phyloP scores from a whole-genome alignment of 2,797 vertebrate species.

The Cuculus canorus region DNA sequence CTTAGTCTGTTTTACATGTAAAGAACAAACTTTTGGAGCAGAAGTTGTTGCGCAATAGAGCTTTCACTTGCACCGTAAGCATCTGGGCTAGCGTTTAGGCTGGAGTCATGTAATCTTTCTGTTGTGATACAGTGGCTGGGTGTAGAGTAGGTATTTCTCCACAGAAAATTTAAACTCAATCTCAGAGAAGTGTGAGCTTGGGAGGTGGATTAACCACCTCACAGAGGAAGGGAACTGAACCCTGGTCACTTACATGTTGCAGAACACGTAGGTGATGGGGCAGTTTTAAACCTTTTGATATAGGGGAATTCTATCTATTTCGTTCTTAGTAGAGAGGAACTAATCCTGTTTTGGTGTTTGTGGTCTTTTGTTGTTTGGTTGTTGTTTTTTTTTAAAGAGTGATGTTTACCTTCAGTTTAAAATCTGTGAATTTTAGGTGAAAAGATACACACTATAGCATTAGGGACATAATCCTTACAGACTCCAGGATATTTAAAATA shows the following conservation, averaged over 20 bases:
- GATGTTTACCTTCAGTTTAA: background rate
- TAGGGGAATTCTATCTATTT: background rate
- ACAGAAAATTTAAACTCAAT: background rate
- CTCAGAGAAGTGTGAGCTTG: background rate
- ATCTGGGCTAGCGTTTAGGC: background rate
- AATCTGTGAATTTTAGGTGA: background rate
- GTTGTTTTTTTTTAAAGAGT: background rate
- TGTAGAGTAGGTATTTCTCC: background rate
- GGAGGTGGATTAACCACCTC: background rate
- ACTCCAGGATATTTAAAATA: background rate
- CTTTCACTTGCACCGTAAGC: background rate
- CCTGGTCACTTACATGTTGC: background rate
- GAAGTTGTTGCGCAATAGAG: background rate
- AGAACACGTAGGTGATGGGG: background rate
- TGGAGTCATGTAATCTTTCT: background rate
- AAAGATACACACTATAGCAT: background rate
- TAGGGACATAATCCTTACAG: background rate
- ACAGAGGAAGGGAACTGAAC: background rate
- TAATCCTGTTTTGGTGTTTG: background rate
- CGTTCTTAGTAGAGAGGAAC: background rate
- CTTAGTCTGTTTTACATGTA: background rate
- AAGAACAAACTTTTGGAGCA: background rate
- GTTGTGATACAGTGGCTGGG: background rate
- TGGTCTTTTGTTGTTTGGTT: background rate
- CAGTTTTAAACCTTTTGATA: background rate